Conservation (phyloP, 1,140 invertebrate genomes). For the Planococcus citri region DNA sequence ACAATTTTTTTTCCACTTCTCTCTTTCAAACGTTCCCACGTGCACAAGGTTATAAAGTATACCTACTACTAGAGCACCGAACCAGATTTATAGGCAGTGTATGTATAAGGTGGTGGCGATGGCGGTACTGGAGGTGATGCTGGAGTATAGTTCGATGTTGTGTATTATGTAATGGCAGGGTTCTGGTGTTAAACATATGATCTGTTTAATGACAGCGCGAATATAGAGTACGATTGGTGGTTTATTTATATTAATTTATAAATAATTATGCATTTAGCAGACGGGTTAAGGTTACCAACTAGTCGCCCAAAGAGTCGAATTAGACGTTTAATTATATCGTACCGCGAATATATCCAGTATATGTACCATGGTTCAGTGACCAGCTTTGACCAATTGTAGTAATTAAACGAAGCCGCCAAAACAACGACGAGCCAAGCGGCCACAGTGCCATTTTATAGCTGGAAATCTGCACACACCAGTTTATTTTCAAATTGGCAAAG, state of each 20-base stretch:
- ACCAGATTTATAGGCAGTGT: background rate
- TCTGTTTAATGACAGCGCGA: background rate
- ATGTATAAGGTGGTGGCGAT: too few species aligned
- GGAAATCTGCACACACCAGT: too few species aligned
- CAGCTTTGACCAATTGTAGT: background rate
- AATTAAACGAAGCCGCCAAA: too few species aligned
- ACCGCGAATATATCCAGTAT: background rate
- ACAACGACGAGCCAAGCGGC: too few species aligned
- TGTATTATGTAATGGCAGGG: background rate
- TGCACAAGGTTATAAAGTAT: background rate
- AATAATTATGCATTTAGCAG: background rate
- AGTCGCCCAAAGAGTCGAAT: background rate
- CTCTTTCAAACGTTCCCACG: background rate
- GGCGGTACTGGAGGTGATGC: too few species aligned
- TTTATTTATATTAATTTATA: background rate
- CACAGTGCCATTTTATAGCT: too few species aligned
- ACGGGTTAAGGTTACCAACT: slow-evolving; percentile 6
- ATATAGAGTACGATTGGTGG: background rate
- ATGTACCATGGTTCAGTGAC: background rate
- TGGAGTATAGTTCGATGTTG: too few species aligned
- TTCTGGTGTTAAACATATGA: background rate
- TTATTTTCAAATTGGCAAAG: too few species aligned
- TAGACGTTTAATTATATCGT: background rate
- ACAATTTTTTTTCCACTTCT: too few species aligned
- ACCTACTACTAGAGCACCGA: background rate